phyloP scores from a whole-genome alignment of 2,113 vertebrate genomes.

The Haemorhous mexicanus region DNA sequence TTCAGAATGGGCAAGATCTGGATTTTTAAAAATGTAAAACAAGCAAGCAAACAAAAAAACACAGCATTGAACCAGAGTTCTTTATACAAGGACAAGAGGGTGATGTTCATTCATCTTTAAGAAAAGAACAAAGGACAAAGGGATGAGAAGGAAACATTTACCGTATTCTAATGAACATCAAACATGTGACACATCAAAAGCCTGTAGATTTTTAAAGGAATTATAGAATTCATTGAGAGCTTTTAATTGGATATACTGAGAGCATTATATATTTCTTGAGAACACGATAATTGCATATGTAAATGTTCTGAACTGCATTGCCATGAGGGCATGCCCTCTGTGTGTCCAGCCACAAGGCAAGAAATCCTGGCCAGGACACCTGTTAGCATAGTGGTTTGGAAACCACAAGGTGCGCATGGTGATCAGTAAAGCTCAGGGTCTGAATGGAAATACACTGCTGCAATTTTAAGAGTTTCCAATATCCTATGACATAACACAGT shows the following conservation, averaged over 20 bases:
- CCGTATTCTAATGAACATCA: rapidly evolving
- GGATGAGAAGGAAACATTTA: not conserved
- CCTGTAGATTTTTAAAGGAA: not conserved
- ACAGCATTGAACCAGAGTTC: not conserved
- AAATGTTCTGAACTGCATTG: not conserved
- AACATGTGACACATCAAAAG: not conserved
- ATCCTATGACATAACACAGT: not conserved
- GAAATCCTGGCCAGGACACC: not conserved
- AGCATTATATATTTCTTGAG: not conserved
- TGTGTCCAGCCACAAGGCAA: not conserved
- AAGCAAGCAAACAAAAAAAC: not conserved
- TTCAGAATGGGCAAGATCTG: not conserved
- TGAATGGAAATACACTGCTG: not conserved
- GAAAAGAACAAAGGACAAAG: not conserved
- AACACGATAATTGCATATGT: not conserved
- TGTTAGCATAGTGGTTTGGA: not conserved
- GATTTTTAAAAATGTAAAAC: not conserved
- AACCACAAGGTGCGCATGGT: not conserved
- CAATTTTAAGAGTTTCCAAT: not conserved
- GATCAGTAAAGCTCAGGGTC: not conserved
- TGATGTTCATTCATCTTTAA: not conserved
- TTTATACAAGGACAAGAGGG: not conserved
- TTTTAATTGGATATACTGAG: not conserved
- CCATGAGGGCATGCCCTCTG: not conserved
- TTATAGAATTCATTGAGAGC: not conserved